Evolutionary conservation across 2,797 vertebrate species (phyloP), one percentile per base, ranked within the genome.

Genomic region (Enteromius anoplus): DNA sequence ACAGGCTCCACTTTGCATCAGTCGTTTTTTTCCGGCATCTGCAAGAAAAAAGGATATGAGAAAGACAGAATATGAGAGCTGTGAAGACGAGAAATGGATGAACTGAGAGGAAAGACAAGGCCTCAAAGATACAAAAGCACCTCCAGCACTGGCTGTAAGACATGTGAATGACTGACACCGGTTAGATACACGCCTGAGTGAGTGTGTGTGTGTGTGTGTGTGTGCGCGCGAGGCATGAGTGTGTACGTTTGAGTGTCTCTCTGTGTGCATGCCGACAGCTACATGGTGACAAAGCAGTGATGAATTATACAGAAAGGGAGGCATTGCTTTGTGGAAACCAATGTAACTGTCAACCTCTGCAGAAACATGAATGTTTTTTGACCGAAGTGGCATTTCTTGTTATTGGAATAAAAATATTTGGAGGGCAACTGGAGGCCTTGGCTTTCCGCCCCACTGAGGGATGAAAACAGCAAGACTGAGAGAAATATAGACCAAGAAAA

Each of bases 261-360:
- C 34, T 29, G 55, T 73, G 19, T 62, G n/a, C 17, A n/a, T 68
- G 69, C 75, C 75, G 82, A 86, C 78, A 86, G 84, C 84, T 88
- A 85, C 81, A 66, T 68, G 77, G 88, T 87, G 85, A 90, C 86
- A 89, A 86, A 86, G 87, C 84, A 81, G 70, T 66, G 82, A 88
- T 89, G 84, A 88, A 90, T 85, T 88, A 89, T 88, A 86, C 84
- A 87, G 86, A 84, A 86, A 85, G 81, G 66, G 78, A 87, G 87
- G 85, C 87, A 86, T 55, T 90, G 88, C 87, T 87, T 89, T 85
- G 88, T 78, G 85, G 85, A 85, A 85, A 83, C 72, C 85, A 84
- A 87, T 86, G 85, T 85, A 87, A 82, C 81, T 88, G 85, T 86
- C 86, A 89, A 84, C 82, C 85, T 86, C 78, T 81, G 87, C 85